Evolutionary conservation across 2,113 vertebrate genomes (phyloP), one percentile per base, ranked within the genome.

Genomic region (Triplophysa siluroides): DNA sequence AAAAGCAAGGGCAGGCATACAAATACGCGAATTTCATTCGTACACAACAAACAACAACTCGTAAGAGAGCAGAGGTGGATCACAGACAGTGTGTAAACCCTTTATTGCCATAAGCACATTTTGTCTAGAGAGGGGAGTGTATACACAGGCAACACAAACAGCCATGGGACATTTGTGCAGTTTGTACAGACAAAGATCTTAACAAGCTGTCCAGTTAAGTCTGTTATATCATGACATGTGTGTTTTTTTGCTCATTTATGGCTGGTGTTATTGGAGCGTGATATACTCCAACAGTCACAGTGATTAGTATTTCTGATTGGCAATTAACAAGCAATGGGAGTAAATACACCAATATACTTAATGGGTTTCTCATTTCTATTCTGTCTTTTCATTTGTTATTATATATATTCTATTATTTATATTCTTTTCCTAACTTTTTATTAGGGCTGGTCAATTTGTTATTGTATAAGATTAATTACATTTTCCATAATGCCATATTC

Each of bases 141-240:
- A 54, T 26, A 65, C 24, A 63, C 58, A 62, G 72, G n/a, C 38
- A 75, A 60, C 58, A 62, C 72, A 76, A 43, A 76, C 74, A 77
- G 75, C 75, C 75, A 77, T 52, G 29, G 62, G 75, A 65, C 50
- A 65, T 65, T 77, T 65, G 75, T 77, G 45, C 61, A 65, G 24
- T 33, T 21, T 76, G 9, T 76, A 38, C 61, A 52, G 26, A 52
- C 50, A 43, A 43, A 65, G 60, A 38, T 38, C 52, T 62, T 77
- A 64, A 77, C 62, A 66, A 77, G 62, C 75, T 65, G 61, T 52
- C 62, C 58, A 50, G 23, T 63, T 13, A 63, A 50, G 73, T 60
- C 60, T 63, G 38, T 63, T 76, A 52, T 52, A 65, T 77, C 75
- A 38, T 54, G 19, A 33, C 62, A 38, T 65, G 75, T 77, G 61